Base-by-base conservation (phyloP, 2,888 invertebrate genomes). In the Diarsia dahlii region DNA sequence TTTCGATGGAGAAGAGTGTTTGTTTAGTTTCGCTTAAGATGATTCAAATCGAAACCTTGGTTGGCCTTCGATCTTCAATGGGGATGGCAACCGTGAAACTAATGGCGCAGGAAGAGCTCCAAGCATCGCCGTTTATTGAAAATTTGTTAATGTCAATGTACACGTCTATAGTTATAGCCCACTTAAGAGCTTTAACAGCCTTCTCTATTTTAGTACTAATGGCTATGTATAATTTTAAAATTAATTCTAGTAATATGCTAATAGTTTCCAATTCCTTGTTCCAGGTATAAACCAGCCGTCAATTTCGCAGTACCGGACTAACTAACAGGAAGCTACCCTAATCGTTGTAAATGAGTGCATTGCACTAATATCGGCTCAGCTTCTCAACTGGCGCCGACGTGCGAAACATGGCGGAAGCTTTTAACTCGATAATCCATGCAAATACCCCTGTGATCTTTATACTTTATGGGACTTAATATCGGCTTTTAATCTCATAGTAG, bases 251-350 rank as follows among this genome's bases (percentile, higher is more conserved):
- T 20, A 10, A 54, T 9, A n/a, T 10, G n/a, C 62, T 63, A 63
- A 81, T 62, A 34, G 3, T 20, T n/a, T 62, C 18, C n/a, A 45
- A 45, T 70, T 72, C 84, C 89, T 90, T 90, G 89, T 93, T 93
- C 63, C 93, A 93, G 93, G 93, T 93, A 93, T 93, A 89, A 80
- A 85, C 63, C 54, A 71, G 80, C 54, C 69, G 34, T 71, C 63
- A 46, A 34, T 54, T 60, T 52, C 39, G 48, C 48, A 71, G 66
- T 23, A 45, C 15, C 34, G 58, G 58, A 65, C 69, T 56, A 64
- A 12, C 39, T 54, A 56, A 20, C 45, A 58, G 74, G 84, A 84
- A 84, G 66, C 60, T 67, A 50, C 85, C 65, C 23, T 34, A 62
- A 62, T 71, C 54, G 71, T 76, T 58, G 65, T 46, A 46, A 71